A percentile compares a stretch with the other conserved stretches of the same genome.
Conservation (phyloP, 2,113 vertebrate species). For the Chloebia gouldiae region DNA sequence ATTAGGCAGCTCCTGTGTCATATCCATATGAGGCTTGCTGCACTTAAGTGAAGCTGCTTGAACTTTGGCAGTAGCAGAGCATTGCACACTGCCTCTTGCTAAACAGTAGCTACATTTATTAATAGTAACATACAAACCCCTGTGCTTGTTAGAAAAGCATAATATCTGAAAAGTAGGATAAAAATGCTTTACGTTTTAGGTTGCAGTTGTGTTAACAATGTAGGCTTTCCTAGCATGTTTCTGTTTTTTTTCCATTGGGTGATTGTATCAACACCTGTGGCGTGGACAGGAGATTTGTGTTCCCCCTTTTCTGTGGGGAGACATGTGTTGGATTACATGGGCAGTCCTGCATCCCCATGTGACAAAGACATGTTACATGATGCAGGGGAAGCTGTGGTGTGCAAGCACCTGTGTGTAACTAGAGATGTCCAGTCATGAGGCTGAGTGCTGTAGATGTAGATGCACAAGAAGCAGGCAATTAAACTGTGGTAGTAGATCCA, state of each 20-base stretch:
- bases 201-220: background rate
- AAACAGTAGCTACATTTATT: background rate
- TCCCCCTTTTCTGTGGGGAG: background rate
- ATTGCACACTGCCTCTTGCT: background rate
- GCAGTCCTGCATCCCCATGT: background rate
- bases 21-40: background rate
- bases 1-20: background rate
- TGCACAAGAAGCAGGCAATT: background rate
- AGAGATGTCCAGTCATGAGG: background rate
- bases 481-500: background rate
- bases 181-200: background rate
- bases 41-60: background rate
- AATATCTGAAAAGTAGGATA: background rate
- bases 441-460: background rate
- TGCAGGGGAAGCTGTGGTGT: background rate
- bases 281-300: background rate
- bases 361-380: background rate
- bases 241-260: background rate
- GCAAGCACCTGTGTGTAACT: background rate
- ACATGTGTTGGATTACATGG: accelerated
- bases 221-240: background rate
- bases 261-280: background rate
- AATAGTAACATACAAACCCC: background rate
- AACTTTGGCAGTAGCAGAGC: background rate
- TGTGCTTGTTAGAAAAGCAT: background rate